These are phyloP conservation scores for Amphiprion ocellaris DNA, from an alignment of 2,113 vertebrate genomes.

Conservation along the genomic window DNA sequence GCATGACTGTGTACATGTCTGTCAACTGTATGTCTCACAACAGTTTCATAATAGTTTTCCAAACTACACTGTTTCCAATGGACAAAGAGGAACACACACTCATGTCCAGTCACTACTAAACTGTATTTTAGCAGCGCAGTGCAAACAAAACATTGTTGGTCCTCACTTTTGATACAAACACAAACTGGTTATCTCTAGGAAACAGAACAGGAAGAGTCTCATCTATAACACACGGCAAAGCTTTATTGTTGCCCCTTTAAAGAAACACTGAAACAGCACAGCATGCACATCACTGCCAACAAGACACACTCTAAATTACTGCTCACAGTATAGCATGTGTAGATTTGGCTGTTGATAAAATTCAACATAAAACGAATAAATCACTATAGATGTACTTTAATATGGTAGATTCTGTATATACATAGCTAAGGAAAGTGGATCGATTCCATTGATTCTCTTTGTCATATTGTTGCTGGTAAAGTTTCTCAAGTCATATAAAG, in stretches of 20 bases:
- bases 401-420: too few relatives aligned
- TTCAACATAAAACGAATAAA: background rate
- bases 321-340: background rate
- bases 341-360: background rate
- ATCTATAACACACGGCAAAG: background rate
- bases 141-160: conserved; percentile 28
- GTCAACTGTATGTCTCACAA: conserved; percentile 12
- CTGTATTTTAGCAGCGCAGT: conserved; percentile 22
- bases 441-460: too few relatives aligned
- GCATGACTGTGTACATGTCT: conserved; percentile 39
- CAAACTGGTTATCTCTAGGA: conserved; percentile 52
- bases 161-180: conserved; percentile 13
- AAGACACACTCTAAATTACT: background rate
- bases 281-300: background rate
- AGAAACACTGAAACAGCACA: conserved; percentile 11
- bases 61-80: background rate
- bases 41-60: conserved; percentile 17
- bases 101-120: conserved; percentile 18
- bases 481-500: too few relatives aligned
- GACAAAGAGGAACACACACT: background rate
- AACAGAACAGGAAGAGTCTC: conserved; percentile 47
- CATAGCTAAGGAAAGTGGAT: too few relatives aligned
- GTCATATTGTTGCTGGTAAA: too few relatives aligned
- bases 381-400: background rate
- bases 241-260: conserved; percentile 26